Base-by-base conservation (phyloP, 2,888 invertebrate species). In the Agonopterix subpropinquella region DNA sequence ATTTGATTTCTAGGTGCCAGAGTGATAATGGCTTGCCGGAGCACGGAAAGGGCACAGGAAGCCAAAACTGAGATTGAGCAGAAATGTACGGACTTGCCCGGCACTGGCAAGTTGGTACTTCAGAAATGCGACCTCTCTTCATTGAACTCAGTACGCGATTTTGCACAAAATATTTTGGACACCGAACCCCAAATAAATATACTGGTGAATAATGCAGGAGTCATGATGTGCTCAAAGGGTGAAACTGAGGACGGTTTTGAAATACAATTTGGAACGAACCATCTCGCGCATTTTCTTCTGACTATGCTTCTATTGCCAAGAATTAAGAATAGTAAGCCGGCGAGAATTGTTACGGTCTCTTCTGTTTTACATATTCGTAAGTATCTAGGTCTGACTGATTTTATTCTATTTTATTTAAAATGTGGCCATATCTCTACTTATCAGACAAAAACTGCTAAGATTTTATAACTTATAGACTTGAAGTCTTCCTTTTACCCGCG, bases 221-320 rank as follows among this genome's bases (percentile, higher is more conserved):
- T 94, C 0, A 92, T 93, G 92, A 86, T 90, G 72, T 91, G 91
- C 47, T 92, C 92, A 0, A 80, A 87, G 48, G 78, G 87, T 0
- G 77, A 81, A 47, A 92, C 93, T 0, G 89, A 87, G 44, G 93
- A 94, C 60, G 93, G 92, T 0, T 90, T 91, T 58, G 93, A 94
- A 72, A 82, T 84, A 47, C 93, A 93, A 53, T 77, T 94, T 8
- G 93, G 91, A 8, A 90, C 91, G 0, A 93, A 94, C 70, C 91
- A 93, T 73, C 79, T 92, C 52, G 92, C 90, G 0, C 92, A 92
- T 56, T 92, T 92, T 51, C 68, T 92, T 8, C 73, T 93, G 0
- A 92, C 92, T 0, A 70, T 91, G 41, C 70, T 92, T 2, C 63
- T 93, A 0, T 60, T 93, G 13, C 92, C 92, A n/a, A 73, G 82